Base-by-base conservation (phyloP, 2,113 vertebrate genomes). In the Stegastes partitus region DNA sequence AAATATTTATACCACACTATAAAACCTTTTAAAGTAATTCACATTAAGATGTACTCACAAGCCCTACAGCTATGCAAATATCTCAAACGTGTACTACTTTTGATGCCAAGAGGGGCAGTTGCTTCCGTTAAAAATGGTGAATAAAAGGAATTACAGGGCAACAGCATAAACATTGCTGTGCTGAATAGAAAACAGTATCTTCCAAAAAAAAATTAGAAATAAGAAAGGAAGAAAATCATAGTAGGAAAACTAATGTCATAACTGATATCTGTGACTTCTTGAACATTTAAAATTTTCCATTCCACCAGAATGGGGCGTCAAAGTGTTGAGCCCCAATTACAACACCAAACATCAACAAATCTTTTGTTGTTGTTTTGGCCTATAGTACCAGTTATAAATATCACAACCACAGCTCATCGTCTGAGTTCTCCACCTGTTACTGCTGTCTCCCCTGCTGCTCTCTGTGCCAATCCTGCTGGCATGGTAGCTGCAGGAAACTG, bases 261-360 rank as follows among this genome's bases (percentile, higher is more conserved):
- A 14, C 19, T 7, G 11, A 39, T 12, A 31, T 2, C 11, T 23
- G 51, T 2, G 25, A 61, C 50, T 67, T 21, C 50, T 34, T 23
- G 31, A 67, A 31, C 78, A 22, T 55, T 62, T 37, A 26, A 34
- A 2, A 14, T 57, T n/a, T 37, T 55, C 45, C 49, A 23, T 31
- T 12, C 1, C 1, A n/a, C 42, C 59, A 62, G 34, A 23, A 65
- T 19, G 22, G 21, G 7, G 28, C 14, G 26, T 42, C 28, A 11
- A 26, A 42, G 67, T 44, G 64, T 61, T 78, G 70, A 81, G 59
- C 65, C 62, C 56, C 64, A 61, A 67, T 74, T 73, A 79, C 80
- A 63, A 61, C 49, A 64, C 21, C 45, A 26, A 45, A 11, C 45
- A 70, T 31, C 45, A 47, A 75, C 73, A 81, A 79, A 55, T 74